Percentiles rank a stretch among this genome's conserved stretches.
Evolutionary conservation across 2,888 invertebrate genomes (phyloP).

Genomic region (Strigamia maritima): DNA sequence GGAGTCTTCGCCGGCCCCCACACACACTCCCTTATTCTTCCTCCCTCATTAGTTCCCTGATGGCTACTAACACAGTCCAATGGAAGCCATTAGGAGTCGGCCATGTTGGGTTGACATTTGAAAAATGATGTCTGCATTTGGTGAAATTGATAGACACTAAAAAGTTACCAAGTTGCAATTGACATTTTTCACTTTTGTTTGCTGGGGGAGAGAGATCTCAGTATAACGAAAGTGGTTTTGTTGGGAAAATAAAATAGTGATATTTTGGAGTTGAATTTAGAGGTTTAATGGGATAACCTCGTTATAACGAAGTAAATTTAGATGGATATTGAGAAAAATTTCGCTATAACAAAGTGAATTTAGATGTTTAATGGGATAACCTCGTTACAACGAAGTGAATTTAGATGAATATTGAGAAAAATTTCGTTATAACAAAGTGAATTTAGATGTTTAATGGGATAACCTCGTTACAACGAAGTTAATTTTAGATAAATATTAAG

Average conservation of each 20-base stretch:
- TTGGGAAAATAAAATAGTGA: neutral
- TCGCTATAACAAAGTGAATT: no score
- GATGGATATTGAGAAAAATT: no score
- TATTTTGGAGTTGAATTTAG: neutral
- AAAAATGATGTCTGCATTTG: neutral
- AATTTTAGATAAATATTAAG: no score
- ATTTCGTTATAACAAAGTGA: no score
- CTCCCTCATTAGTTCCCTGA: constrained; percentile 13
- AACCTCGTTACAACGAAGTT: no score
- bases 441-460: no score
- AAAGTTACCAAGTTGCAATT: neutral
- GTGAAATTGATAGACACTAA: neutral
- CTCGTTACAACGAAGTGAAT: no score
- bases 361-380: no score
- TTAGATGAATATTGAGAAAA: no score
- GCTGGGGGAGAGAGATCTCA: neutral
- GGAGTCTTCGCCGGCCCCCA: neutral
- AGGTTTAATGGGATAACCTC: no score
- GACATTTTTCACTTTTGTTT: neutral
- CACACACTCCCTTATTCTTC: neutral
- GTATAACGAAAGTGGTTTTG: neutral
- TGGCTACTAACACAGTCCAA: constrained; percentile 16
- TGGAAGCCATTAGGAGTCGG: neutral
- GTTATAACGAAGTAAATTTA: no score
- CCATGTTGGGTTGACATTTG: neutral